phyloP scores from a whole-genome alignment of 2,113 vertebrate species.

The Hippolais icterina region DNA sequence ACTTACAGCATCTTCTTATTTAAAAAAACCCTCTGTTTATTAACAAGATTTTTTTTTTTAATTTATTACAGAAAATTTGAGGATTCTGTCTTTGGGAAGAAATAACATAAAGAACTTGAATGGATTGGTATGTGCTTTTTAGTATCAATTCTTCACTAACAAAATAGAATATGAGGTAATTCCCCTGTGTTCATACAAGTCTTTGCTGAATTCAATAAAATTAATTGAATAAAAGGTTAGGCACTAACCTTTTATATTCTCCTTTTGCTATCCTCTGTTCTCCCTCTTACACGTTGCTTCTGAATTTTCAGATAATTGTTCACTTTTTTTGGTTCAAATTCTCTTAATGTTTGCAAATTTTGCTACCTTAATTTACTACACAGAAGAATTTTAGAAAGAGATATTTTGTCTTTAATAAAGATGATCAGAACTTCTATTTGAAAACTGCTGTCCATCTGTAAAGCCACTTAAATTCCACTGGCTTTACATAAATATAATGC shows the following conservation, averaged over 20 bases:
- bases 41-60: conserved; percentile 2
- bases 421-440: neutral
- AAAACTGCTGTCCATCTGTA: neutral
- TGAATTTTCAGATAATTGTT: neutral
- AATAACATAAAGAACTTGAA: conserved; percentile 95
- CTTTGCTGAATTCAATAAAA: neutral
- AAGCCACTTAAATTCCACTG: neutral
- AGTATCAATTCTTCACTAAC: neutral
- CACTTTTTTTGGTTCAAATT: neutral
- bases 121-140: conserved; percentile 84
- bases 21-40: neutral
- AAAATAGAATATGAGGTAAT: neutral
- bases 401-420: neutral
- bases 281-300: neutral
- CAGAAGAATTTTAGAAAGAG: neutral
- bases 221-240: neutral
- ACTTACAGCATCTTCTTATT: neutral
- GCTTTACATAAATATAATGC: neutral
- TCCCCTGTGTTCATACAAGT: neutral
- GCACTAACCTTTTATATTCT: neutral
- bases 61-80: conserved; percentile 85
- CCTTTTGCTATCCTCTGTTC: neutral
- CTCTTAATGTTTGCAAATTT: neutral
- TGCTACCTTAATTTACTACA: neutral
- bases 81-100: conserved; percentile 92